phyloP scores from a whole-genome alignment of 23 tunicate species.

The Styela clava region DNA sequence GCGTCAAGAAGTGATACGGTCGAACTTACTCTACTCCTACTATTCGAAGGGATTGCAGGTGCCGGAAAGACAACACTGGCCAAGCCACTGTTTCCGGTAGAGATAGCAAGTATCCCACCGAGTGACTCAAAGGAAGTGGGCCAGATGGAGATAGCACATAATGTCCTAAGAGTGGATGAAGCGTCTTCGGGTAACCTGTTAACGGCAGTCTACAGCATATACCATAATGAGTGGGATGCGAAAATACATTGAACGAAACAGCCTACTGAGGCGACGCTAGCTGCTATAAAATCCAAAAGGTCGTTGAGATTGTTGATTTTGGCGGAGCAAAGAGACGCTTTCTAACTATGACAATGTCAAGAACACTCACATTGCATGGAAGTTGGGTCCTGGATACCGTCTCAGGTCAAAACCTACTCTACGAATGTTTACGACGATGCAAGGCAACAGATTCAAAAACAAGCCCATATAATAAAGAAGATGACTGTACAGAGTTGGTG shows the following conservation, averaged over 20 bases:
- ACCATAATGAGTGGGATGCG: background rate
- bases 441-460: no score
- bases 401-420: no score
- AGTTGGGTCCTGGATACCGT: no score
- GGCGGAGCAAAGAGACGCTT: background rate
- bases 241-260: conserved; percentile 1
- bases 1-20: background rate
- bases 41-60: background rate
- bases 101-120: background rate
- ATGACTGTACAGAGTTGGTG: no score
- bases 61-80: background rate
- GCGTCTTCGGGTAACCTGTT: background rate
- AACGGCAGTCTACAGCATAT: background rate
- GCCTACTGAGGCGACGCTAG: background rate
- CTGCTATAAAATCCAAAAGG: background rate
- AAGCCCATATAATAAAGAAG: no score
- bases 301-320: background rate
- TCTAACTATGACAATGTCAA: no score
- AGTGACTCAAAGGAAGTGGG: background rate
- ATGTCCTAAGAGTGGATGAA: background rate
- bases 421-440: no score
- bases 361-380: no score
- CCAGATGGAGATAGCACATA: background rate
- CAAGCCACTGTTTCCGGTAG: background rate
- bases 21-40: background rate